Base-by-base conservation (phyloP, 1,140 invertebrate species). In the Zaprionus africanus region DNA sequence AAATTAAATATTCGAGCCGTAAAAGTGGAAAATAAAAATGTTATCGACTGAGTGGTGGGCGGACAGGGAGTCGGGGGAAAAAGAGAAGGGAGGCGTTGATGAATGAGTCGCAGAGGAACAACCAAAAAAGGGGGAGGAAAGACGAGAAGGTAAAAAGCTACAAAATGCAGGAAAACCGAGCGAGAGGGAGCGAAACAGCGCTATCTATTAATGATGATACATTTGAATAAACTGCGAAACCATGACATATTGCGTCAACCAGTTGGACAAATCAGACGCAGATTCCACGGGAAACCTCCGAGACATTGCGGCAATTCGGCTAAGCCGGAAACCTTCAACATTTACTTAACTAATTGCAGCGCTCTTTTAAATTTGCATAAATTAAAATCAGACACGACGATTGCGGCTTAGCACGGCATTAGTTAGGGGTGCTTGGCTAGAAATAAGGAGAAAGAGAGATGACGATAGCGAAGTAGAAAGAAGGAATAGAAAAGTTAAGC, bases 1-100 rank as follows among this genome's bases (percentile, higher is more conserved):
- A 90, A 90, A 90, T 90, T 90, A 90, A 88, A 90, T 86, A 88
- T 88, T 90, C 81, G 76, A 74, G 81, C 81, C 77, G 73, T 90
- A 85, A 90, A 90, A 86, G 74, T 73, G 79, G 71, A 76, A 79
- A 85, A 90, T 76, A 88, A 87, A 88, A 84, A 81, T 72, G 69
- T 81, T 74, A 86, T 83, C 78, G 70, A 51, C 56, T 59, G 36
- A 56, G 67, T 43, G 11, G 41, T 46, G n/a, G 41, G 7, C 1
- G 41, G 41, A 43, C n/a, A 17, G n/a, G 2, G 7, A 5, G 31
- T 9, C 3, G 31, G 15, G 15, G 15, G 38, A 26, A 60, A 51
- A 49, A 46, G 28, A n/a, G 28, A 28, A 9, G 22, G 41, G 43
- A 56, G 67, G 67, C 56, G 53, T 67, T 86, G 79, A 86, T 86